phyloP scores from a whole-genome alignment of 53 echinoderm and acorn worm genomes.

The Henricia sp. region DNA sequence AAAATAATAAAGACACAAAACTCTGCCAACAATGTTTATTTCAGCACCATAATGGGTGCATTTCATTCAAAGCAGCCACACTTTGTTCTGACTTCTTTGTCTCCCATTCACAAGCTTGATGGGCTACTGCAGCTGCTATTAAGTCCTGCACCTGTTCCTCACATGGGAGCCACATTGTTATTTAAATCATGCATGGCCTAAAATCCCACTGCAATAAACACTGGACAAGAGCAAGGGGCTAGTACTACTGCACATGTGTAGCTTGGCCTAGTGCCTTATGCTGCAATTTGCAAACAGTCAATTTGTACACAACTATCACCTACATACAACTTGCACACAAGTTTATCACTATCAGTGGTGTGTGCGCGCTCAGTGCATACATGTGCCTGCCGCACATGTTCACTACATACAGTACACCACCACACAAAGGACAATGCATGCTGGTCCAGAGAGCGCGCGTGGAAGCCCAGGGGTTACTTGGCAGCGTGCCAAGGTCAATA shows the following conservation, averaged over 20 bases:
- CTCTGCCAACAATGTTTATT: too few relatives aligned
- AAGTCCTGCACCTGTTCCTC: conserved; percentile 53
- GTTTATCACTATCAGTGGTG: too few relatives aligned
- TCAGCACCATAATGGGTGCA: too few relatives aligned
- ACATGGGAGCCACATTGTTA: conserved; percentile 48
- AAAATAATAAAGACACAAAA: too few relatives aligned
- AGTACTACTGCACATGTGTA: conserved; percentile 5
- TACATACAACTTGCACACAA: background rate
- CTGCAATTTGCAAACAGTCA: conserved; percentile 7
- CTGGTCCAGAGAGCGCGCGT: conserved; percentile 39
- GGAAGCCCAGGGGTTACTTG: conserved; percentile 61
- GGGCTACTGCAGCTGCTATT: conserved; percentile 50
- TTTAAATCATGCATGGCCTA: conserved; percentile 43
- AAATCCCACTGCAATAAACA: conserved; percentile 26
- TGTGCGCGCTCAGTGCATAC: background rate
- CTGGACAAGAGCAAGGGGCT: conserved; percentile 18
- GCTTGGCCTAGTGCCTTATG: conserved; percentile 1
- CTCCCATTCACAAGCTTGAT: background rate
- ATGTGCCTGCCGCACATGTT: background rate
- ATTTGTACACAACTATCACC: background rate
- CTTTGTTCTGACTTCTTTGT: conserved; percentile 51
- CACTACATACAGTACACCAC: background rate
- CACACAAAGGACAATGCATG: conserved; percentile 56
- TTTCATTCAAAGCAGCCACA: background rate
- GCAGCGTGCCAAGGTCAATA: conserved; percentile 64